Base-by-base conservation (phyloP, 2,113 vertebrate genomes). In the Columba livia region DNA sequence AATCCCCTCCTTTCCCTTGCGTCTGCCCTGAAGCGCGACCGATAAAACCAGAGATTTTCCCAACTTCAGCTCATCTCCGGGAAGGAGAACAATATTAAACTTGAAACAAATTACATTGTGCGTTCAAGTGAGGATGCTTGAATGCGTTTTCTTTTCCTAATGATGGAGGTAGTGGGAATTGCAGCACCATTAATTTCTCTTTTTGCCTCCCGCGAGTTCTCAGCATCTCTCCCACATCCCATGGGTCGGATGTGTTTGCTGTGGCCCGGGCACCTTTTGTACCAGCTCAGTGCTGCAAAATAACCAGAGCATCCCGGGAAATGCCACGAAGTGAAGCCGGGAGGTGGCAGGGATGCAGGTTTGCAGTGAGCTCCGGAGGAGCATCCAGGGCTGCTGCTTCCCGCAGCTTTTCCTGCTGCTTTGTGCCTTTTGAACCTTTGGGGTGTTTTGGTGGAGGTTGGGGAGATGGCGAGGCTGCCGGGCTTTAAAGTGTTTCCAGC, bases 101-200 rank as follows among this genome's bases (percentile, higher is more conserved):
- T 23, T 21, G 10, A 58, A 89, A 36, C 66, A 70, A 95, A 96
- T 94, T 42, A 61, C 67, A 0, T 1, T 70, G 89, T 74, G 92
- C 86, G 20, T 11, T 8, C 4, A 19, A 88, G 72, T 31, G 88
- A 56, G 61, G 92, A 89, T 20, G 80, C 78, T 81, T 1, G 15
- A 18, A 3, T 17, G 92, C 75, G 1, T 73, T 93, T 91, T 36
- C 94, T 71, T 53, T 20, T 29, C 90, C 93, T 88, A 48, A 69
- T 44, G 88, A 79, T 4, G 13, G 79, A 77, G 93, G 89, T 85
- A 51, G 56, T 12, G 90, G 95, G 95, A 86, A 75, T 91, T 91
- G 85, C 91, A 57, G 90, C 85, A 6, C 84, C 85, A 81, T 96
- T 86, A 91, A 93, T 50, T 90, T n/a, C 57, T 38, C 56, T 62